phyloP scores from a whole-genome alignment of 2,113 vertebrate genomes.

The Paralichthys olivaceus region DNA sequence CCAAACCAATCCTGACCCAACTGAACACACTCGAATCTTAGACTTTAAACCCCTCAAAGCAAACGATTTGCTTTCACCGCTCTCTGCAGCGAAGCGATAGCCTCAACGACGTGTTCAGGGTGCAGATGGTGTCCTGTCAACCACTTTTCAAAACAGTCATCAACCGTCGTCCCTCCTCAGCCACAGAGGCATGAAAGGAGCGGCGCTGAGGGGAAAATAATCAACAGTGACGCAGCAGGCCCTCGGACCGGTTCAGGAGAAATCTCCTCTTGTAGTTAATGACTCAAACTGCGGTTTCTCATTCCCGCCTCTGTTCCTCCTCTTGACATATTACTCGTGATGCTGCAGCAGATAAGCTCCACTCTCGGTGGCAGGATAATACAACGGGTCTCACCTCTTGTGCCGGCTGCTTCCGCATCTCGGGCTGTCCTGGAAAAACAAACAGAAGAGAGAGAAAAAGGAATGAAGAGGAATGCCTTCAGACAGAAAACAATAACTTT shows the following conservation, averaged over 20 bases:
- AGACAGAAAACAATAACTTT: background rate
- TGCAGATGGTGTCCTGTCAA: background rate
- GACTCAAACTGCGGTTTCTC: slow-evolving; percentile 32
- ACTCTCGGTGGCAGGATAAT: background rate
- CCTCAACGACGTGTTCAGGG: background rate
- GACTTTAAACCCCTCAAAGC: too few relatives aligned
- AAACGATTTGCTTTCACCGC: too few relatives aligned
- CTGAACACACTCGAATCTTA: too few relatives aligned
- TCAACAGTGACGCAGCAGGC: background rate
- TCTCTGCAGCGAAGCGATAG: background rate
- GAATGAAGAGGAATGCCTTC: background rate
- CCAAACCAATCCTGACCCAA: too few relatives aligned
- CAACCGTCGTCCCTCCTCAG: too few relatives aligned
- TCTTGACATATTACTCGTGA: slow-evolving; percentile 25
- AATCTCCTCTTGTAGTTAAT: slow-evolving; percentile 12
- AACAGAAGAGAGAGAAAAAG: slow-evolving; percentile 54
- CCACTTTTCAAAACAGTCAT: background rate
- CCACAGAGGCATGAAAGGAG: slow-evolving; percentile 1
- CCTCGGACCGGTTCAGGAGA: slow-evolving; percentile 2
- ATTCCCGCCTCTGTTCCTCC: slow-evolving; percentile 9
- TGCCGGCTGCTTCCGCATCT: slow-evolving; percentile 86
- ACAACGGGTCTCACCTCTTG: slow-evolving; percentile 87
- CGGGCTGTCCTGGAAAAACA: slow-evolving; percentile 85
- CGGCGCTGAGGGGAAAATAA: background rate
- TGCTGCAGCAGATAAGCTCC: slow-evolving; percentile 28